A percentile compares a stretch with the other conserved stretches of the same genome.
phyloP scores from a whole-genome alignment of 2,888 invertebrate genomes.

The Scrobipalpa atriplicella region DNA sequence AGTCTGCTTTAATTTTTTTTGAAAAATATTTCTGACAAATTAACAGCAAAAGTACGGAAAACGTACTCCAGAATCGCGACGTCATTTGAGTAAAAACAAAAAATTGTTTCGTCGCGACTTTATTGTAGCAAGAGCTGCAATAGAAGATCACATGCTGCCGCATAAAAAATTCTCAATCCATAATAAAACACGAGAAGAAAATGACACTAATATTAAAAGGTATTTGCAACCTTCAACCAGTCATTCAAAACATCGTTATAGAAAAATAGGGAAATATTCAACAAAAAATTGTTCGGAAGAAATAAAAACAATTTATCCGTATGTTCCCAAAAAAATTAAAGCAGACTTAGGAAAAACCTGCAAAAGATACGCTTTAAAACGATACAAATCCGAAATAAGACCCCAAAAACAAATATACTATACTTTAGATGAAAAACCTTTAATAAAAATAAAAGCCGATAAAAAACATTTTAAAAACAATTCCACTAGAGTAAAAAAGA shows the following conservation, averaged over 20 bases:
- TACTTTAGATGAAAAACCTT: not conserved
- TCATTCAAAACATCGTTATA: not conserved
- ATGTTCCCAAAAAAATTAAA: not conserved
- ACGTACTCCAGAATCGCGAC: not conserved
- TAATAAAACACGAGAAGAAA: not conserved
- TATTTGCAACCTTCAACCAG: too few relatives aligned
- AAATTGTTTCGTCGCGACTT: not conserved
- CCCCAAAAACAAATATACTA: not conserved
- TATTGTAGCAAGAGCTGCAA: not conserved
- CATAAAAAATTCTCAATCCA: not conserved
- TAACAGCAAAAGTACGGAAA: too few relatives aligned
- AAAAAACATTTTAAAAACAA: not conserved
- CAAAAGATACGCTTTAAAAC: not conserved
- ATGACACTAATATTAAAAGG: not conserved
- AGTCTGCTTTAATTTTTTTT: not conserved
- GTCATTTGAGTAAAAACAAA: not conserved
- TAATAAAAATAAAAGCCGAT: not conserved
- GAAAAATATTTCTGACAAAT: not conserved
- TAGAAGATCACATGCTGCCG: not conserved
- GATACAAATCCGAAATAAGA: not conserved
- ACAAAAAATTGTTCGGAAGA: not conserved
- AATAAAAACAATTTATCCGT: constrained; percentile 7
- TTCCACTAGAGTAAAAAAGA: too few relatives aligned
- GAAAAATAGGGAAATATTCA: not conserved
- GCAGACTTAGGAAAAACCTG: not conserved